Evolutionary conservation across 2,888 invertebrate species (phyloP), one percentile per base, ranked within the genome.

Genomic region (Nyleta sp.): DNA sequence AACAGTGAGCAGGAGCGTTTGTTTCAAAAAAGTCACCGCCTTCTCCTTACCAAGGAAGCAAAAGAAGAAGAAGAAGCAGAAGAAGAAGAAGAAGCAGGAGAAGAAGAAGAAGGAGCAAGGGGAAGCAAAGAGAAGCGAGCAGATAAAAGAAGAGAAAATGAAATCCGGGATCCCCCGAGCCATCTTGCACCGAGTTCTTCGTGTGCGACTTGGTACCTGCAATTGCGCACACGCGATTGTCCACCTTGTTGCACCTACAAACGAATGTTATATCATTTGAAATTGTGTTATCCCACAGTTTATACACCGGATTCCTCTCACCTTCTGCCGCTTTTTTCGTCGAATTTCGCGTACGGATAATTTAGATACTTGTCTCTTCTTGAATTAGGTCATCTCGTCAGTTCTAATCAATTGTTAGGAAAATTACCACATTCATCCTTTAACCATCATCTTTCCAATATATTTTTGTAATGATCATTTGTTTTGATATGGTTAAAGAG

Each of bases 21-120:
- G 65, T 70, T 73, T 81, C 80, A 81, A 84, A 82, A 83, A 75
- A 79, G 60, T 68, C 62, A 44, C 72, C 67, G 52, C 81, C 78
- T 78, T 76, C 76, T 75, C 64, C 57, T 50, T 55, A 13, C 31
- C 31, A 10, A 28, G 28, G 28, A 28, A 28, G 28, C 28, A 33
- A 31, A 65, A 52, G 50, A 40, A 46, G 53, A 52, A 40, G 76
- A 79, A 78, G 76, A 60, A 60, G 60, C 60, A 70, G 57, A 44
- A 71, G 44, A 50, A 20, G 33, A 22, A 42, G 70, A 59, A 33
- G 76, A 81, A 80, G 75, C 33, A 52, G 71, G 55, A 46, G 55
- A 55, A 52, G 57, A 62, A 24, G 65, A 28, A 78, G 76, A 60
- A 60, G 60, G 60, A 70, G 57, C 38, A 71, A 35, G 42, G 15